Conservation (phyloP, 2,888 invertebrate genomes). For the Thymelicus lineola region DNA sequence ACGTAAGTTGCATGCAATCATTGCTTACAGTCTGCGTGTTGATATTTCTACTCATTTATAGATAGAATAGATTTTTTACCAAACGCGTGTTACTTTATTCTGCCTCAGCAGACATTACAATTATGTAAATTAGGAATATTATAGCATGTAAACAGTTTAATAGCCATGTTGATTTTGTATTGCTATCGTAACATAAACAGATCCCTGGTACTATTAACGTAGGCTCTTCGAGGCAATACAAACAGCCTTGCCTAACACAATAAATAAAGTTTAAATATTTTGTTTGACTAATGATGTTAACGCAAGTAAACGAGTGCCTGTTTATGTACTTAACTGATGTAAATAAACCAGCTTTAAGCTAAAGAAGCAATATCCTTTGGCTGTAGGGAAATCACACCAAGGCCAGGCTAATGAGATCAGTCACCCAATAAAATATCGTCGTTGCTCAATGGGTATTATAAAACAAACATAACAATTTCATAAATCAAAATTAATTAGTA, state of each 20-base stretch:
- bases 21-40: too few relatives aligned
- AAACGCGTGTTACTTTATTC: neutral
- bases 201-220: neutral
- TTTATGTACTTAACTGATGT: too few relatives aligned
- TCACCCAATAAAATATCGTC: too few relatives aligned
- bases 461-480: neutral
- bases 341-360: too few relatives aligned
- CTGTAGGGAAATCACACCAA: too few relatives aligned
- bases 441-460: neutral
- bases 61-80: too few relatives aligned
- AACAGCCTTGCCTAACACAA: neutral
- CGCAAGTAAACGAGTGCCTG: neutral
- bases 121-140: neutral
- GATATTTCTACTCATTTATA: too few relatives aligned
- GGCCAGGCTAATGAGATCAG: too few relatives aligned
- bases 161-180: neutral
- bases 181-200: neutral
- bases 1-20: too few relatives aligned
- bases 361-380: too few relatives aligned
- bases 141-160: slow-evolving; percentile 1
- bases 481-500: slow-evolving; percentile 4
- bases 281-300: neutral
- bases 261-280: neutral
- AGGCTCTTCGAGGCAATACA: neutral
- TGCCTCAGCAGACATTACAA: neutral